A percentile compares a stretch with the other conserved stretches of the same genome.
Evolutionary conservation across 2,888 invertebrate genomes (phyloP).

Genomic region (Amblyjoppa proteus): DNA sequence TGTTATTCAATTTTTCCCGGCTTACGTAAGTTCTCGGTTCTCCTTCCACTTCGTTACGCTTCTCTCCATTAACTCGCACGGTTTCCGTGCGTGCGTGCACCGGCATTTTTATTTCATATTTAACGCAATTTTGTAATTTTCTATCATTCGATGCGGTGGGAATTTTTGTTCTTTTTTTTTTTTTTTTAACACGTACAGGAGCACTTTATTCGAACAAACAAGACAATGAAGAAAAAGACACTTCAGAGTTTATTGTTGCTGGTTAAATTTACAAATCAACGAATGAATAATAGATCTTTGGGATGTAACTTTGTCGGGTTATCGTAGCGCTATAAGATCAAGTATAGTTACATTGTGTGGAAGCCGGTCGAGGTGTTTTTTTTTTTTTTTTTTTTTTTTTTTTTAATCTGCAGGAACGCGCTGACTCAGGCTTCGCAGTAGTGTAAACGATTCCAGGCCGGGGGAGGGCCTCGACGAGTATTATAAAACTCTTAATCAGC

Average conservation of each 20-base stretch:
- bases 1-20: slow-evolving; percentile 70
- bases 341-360: slow-evolving; percentile 23
- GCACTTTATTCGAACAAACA: too few species aligned
- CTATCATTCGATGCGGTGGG: background rate
- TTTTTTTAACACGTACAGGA: slow-evolving; percentile 27
- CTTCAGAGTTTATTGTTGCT: too few species aligned
- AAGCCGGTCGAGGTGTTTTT: background rate
- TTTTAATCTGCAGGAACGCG: slow-evolving; percentile 71
- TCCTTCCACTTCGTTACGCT: slow-evolving; percentile 29
- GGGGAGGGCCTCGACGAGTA: slow-evolving; percentile 12
- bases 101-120: slow-evolving; percentile 10
- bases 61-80: slow-evolving; percentile 25
- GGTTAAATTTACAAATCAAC: background rate
- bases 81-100: slow-evolving; percentile 36
- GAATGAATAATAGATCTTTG: background rate
- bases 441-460: slow-evolving; percentile 74
- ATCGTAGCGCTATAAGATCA: background rate
- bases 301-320: background rate
- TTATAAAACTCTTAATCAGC: slow-evolving; percentile 64
- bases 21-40: slow-evolving; percentile 60
- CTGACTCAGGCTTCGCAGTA: slow-evolving; percentile 82
- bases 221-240: too few species aligned
- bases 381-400: slow-evolving; percentile 39
- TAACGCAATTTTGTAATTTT: slow-evolving; percentile 40
- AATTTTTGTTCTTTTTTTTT: slow-evolving; percentile 48